Base-by-base conservation (phyloP, 1,140 invertebrate species). In the Tigriopus japonicus region DNA sequence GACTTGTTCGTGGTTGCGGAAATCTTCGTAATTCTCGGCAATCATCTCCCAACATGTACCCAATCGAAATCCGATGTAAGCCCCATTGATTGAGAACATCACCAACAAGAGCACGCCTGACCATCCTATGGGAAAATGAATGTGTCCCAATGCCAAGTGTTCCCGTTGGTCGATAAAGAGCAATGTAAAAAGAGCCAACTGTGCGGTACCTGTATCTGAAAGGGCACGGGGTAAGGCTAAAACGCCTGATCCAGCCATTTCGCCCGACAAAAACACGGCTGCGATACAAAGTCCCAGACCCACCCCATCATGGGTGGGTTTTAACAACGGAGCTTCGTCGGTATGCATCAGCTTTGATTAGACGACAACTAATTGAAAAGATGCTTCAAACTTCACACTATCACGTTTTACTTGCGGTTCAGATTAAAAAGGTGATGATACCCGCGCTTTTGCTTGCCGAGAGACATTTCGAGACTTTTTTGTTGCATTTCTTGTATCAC, bases 171-270 rank as follows among this genome's bases (percentile, higher is more conserved):
- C n/a, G n/a, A n/a, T n/a, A n/a, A n/a, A n/a, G n/a, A n/a, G n/a
- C n/a, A n/a, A n/a, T n/a, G n/a, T n/a, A n/a, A n/a, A n/a, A n/a
- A n/a, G n/a, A n/a, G n/a, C n/a, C n/a, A n/a, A n/a, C 28, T 3
- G 28, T 5, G 9, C 28, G 9, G 28, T 9, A 82, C 81, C 81
- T 63, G 77, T 74, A 65, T 79, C 74, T 21, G 77, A 75, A 6
- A 84, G 69, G 0, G 81, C 81, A 61, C 71, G 70, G 0, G 83
- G 82, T 15, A 85, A 70, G 7, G 81, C 80, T 42, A 85, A 69
- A 6, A 85, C 77, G 1, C 83, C 83, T 65, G 80, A 81, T 15
- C 83, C 83, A 1, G 81, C 81, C 75, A 85, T 82, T 68, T 84
- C 81, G 0, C 80, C 83, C 9, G 78, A 76, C 21, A 85, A 75